Evolutionary conservation across 2,888 invertebrate genomes (phyloP).

Genomic region (Abrostola tripartita): DNA sequence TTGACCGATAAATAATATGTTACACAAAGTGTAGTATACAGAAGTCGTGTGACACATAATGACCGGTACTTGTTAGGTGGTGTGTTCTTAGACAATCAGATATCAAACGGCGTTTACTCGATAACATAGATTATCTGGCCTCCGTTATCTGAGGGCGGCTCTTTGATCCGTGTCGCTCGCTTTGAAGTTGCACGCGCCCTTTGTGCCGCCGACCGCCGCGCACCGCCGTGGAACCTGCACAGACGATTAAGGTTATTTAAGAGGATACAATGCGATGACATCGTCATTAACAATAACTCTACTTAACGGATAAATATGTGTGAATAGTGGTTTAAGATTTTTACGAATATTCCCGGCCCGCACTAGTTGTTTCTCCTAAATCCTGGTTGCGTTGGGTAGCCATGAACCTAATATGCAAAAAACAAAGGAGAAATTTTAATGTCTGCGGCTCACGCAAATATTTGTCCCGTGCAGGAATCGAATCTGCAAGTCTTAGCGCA

Average conservation of each 20-base stretch:
- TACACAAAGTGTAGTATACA: too few relatives aligned
- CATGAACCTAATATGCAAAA: too few relatives aligned
- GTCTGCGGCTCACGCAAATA: too few relatives aligned
- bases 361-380: too few relatives aligned
- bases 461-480: too few relatives aligned
- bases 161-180: conserved; percentile 76
- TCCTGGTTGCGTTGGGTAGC: too few relatives aligned
- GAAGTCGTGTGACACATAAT: conserved; percentile 69
- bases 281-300: conserved; percentile 55
- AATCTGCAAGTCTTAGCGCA: too few relatives aligned
- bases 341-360: too few relatives aligned
- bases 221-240: conserved; percentile 69
- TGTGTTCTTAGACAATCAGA: conserved; percentile 79
- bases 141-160: conserved; percentile 73
- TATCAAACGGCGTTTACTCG: conserved; percentile 75
- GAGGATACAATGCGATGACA: conserved; percentile 54
- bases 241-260: conserved; percentile 71
- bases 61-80: conserved; percentile 63
- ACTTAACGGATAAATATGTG: neutral
- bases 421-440: too few relatives aligned
- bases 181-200: conserved; percentile 78
- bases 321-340: too few relatives aligned
- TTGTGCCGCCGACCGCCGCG: conserved; percentile 65
- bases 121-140: conserved; percentile 72
- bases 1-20: too few relatives aligned